Evolutionary conservation across 2,888 invertebrate species (phyloP).

Genomic region (Eutolmus rufibarbis): DNA sequence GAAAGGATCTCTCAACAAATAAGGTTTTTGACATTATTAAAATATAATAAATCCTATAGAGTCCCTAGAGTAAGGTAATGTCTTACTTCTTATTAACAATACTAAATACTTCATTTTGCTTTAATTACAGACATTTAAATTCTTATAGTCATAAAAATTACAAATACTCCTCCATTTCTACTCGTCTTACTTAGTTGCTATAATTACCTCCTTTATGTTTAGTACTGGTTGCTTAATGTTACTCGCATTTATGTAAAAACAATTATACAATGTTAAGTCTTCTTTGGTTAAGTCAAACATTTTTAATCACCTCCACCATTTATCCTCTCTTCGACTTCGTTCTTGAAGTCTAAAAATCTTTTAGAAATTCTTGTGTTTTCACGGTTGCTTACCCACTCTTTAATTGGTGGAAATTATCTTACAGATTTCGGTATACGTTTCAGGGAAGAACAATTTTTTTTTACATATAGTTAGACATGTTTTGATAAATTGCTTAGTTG

Average conservation of each 20-base stretch:
- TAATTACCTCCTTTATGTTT: neutral
- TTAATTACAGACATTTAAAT: slow-evolving; percentile 28
- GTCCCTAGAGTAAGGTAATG: neutral
- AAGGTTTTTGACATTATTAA: slow-evolving; percentile 4
- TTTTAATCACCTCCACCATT: neutral
- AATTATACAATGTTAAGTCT: slow-evolving; percentile 37
- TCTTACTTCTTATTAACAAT: slow-evolving; percentile 6
- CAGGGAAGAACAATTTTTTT: neutral
- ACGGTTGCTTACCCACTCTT: neutral
- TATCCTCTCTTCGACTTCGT: neutral
- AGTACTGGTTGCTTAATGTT: slow-evolving; percentile 9
- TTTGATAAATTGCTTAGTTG: neutral
- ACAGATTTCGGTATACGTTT: neutral
- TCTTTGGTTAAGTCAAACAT: slow-evolving; percentile 22
- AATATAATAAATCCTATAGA: neutral
- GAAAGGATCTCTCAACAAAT: neutral
- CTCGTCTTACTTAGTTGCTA: neutral
- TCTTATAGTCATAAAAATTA: slow-evolving; percentile 28
- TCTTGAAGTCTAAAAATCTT: neutral
- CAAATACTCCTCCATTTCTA: slow-evolving; percentile 18
- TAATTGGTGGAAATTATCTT: neutral
- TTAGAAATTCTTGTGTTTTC: neutral
- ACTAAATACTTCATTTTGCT: neutral
- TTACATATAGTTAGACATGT: neutral
- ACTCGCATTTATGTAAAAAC: slow-evolving; percentile 14